Conservation (phyloP, 2,113 vertebrate genomes). For the Gavia stellata region DNA sequence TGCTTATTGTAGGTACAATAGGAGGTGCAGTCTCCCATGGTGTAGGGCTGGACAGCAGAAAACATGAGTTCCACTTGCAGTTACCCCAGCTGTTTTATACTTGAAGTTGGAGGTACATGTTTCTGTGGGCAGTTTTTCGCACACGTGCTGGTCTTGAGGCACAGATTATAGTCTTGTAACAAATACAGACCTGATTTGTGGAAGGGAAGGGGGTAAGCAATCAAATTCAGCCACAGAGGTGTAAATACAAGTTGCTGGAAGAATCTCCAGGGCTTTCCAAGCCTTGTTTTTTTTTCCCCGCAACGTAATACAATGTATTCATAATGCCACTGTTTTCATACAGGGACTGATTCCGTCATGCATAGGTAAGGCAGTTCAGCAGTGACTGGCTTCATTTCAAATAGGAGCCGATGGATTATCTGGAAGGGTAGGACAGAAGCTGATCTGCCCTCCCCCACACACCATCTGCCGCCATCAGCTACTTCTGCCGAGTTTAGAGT, state of each 20-base stretch:
- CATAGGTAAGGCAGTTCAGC: not conserved
- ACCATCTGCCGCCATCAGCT: not conserved
- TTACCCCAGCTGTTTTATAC: not conserved
- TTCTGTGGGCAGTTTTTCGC: not conserved
- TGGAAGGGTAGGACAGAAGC: not conserved
- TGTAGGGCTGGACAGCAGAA: not conserved
- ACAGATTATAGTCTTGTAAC: not conserved
- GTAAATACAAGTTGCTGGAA: not conserved
- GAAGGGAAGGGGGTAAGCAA: not conserved
- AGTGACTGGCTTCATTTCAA: not conserved
- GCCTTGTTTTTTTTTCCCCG: not conserved
- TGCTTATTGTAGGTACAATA: not conserved
- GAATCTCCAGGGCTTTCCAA: not conserved
- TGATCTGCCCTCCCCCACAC: not conserved
- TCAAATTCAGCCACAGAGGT: not conserved
- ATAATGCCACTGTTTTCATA: not conserved
- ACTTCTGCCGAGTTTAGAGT: not conserved
- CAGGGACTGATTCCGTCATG: not conserved
- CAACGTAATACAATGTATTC: not conserved
- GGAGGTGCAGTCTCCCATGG: not conserved
- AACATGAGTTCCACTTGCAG: not conserved
- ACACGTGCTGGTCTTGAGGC: not conserved
- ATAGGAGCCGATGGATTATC: not conserved
- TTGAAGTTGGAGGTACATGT: accelerated
- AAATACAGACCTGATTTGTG: not conserved